Evolutionary conservation across 1,140 invertebrate species (phyloP), one percentile per base, ranked within the genome.

Genomic region (Drosophila melanica): DNA sequence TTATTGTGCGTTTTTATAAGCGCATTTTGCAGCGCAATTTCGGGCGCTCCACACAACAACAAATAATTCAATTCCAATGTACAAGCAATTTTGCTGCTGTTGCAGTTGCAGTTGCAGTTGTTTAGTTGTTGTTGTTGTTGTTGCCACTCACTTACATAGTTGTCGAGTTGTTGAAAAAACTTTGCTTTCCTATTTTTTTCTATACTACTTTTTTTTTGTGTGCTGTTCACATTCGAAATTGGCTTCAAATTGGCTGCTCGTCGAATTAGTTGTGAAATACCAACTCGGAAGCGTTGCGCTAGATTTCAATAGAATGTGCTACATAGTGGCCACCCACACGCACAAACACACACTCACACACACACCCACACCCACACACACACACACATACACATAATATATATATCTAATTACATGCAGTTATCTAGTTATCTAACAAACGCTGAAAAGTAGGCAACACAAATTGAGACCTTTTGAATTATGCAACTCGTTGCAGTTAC

Each of bases 51-150:
- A 20, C 23, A 45, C 55, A 30, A 35, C 63, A 60, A 81, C 81
- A 70, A 86, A 87, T 86, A 86, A 86, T 86, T 86, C 81, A 87
- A 87, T 86, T 87, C 75, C 82, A 81, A 87, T 86, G 81, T 79
- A 64, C 10, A 53, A 81, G 71, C 78, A 73, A 86, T 87, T 82
- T 81, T 75, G 58, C 62, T 72, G 20, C 53, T 87, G 45, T 55
- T 60, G 65, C 65, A 42, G 23, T 64, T 69, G 58, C 30, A 60
- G 27, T 14, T 69, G 59, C 41, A 47, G 20, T 47, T 60, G 10
- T 39, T 9, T 55, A 82, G 47, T 51, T 57, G 18, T 2, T 55
- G 47, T 23, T 50, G 50, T 27, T 55, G 33, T n/a, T 80, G 58
- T 41, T 86, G 75, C 82, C 71, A 75, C 64, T 81, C 82, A 79